Evolutionary conservation across 2,888 invertebrate species (phyloP).

Genomic region (Meiosimyza platycephala): DNA sequence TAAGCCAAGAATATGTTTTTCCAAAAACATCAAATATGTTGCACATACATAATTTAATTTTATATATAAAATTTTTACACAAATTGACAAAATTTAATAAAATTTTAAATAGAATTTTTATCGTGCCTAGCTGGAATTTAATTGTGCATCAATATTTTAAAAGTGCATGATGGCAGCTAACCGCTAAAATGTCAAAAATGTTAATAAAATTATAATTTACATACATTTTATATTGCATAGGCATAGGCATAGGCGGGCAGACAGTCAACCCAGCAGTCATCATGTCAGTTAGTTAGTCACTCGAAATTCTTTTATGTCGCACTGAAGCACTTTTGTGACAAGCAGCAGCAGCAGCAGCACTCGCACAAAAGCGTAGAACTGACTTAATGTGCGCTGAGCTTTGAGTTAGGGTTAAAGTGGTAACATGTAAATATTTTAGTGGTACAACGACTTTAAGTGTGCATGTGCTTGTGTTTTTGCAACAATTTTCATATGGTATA

Average conservation of each 20-base stretch:
- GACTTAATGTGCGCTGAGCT: background rate
- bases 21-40: no score
- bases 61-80: no score
- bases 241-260: slow-evolving; percentile 26
- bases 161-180: background rate
- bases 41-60: no score
- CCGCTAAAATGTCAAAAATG: slow-evolving; percentile 10
- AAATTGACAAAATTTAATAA: no score
- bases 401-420: background rate
- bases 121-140: no score
- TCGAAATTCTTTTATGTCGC: slow-evolving; percentile 2
- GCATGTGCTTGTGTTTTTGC: background rate
- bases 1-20: no score
- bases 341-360: slow-evolving; percentile 17
- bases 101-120: no score
- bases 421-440: background rate
- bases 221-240: slow-evolving; percentile 24
- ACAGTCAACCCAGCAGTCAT: background rate
- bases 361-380: background rate
- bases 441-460: background rate
- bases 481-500: background rate
- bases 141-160: no score
- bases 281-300: background rate
- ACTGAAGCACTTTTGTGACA: slow-evolving; percentile 27
- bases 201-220: slow-evolving; percentile 33